Base-by-base conservation (phyloP, 2,113 vertebrate species). In the Paracanthobrama guichenoti region DNA sequence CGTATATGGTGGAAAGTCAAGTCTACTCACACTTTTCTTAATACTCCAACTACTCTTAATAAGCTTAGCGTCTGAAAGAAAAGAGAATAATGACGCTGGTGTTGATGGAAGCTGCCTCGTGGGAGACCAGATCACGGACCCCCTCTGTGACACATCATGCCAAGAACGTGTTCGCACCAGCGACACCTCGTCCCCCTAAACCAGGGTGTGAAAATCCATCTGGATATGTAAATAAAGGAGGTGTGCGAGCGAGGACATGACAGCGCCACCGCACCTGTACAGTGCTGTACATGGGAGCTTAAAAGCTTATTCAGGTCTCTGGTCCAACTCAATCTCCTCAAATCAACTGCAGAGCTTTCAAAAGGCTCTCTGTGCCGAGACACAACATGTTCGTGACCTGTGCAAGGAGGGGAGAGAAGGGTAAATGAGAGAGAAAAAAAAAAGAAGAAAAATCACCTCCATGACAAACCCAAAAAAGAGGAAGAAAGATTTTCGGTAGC, bases 301-400 rank as follows among this genome's bases (percentile, higher is more conserved):
- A 93, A 93, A 92, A 94, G 92, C 92, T 89, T 92, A 90, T 92
- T 91, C 91, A 67, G 85, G 88, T 93, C 83, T 79, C 64, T 73
- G 18, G 85, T 88, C 71, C 60, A 46, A 57, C 80, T 77, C 55
- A 83, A 35, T 76, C 78, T 53, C 66, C 86, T 86, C 79, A 73
- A 62, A 59, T 74, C 83, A 86, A 75, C 81, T 66, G 72, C 11
- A 53, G 57, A 67, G 71, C 46, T 85, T 81, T 84, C 84, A 83
- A 67, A 78, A 64, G 64, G 71, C 62, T 64, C 74, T 78, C 66
- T 50, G 22, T 79, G 77, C 77, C 77, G 71, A 87, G 74, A 79
- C 73, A 81, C 77, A 9, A 26, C 44, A 81, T 84, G 80, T 87
- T 85, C 67, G 50, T 73, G 85, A 88, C 87, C 82, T 79, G 85